These are phyloP conservation scores for Agrotis puta DNA, from an alignment of 2,888 invertebrate genomes.

Conservation along the genomic window DNA sequence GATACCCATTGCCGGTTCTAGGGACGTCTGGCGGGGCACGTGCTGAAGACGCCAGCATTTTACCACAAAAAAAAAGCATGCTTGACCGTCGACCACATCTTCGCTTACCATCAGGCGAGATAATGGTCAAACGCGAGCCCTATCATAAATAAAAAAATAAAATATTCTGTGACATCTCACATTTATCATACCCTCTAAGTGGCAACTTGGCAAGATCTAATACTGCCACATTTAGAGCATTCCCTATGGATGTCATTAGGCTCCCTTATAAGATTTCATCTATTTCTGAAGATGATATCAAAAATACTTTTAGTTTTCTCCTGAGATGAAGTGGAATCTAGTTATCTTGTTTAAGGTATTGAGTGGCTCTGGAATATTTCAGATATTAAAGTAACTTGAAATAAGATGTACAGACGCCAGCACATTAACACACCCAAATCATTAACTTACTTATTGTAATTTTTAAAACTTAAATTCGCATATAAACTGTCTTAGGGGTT, in stretches of 20 bases:
- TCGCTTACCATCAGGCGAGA: too few relatives aligned
- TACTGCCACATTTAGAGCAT: constrained; percentile 8
- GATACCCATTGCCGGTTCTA: too few relatives aligned
- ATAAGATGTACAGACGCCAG: not conserved
- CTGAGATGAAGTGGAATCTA: constrained; percentile 18
- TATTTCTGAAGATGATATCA: constrained; percentile 22
- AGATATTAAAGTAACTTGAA: not conserved
- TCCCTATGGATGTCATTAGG: constrained; percentile 50
- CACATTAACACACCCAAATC: too few relatives aligned
- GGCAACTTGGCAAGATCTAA: constrained; percentile 5
- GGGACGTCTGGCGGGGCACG: too few relatives aligned
- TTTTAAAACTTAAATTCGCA: too few relatives aligned
- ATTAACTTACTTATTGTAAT: too few relatives aligned
- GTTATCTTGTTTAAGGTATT: constrained; percentile 9
- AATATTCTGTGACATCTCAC: constrained; percentile 38
- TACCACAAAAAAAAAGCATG: too few relatives aligned
- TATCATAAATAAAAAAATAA: not conserved
- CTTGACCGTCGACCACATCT: too few relatives aligned
- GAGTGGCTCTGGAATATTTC: not conserved
- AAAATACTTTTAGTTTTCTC: constrained; percentile 41
- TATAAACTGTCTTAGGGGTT: too few relatives aligned
- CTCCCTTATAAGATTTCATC: constrained; percentile 41
- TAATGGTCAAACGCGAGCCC: too few relatives aligned
- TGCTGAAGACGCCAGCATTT: too few relatives aligned
- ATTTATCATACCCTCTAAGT: constrained; percentile 36